These are phyloP conservation scores for Callaeas wilsoni DNA, from an alignment of 2,113 vertebrate species.

Conservation along the genomic window DNA sequence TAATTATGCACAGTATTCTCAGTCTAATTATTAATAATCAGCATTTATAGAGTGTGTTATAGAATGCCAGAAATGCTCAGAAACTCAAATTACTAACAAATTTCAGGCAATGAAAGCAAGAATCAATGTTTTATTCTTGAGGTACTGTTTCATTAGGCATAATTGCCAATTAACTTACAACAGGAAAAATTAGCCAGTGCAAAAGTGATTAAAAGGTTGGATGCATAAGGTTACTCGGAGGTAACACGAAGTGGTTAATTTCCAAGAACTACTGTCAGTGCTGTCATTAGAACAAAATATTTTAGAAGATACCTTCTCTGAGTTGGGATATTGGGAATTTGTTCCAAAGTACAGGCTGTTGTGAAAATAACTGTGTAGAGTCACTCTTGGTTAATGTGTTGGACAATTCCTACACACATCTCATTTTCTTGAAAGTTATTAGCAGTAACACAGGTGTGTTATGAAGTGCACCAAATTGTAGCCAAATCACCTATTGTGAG, in stretches of 20 bases:
- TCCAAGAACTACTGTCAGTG: background rate
- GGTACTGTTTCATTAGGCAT: background rate
- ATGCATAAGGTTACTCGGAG: background rate
- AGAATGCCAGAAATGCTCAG: background rate
- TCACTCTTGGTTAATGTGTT: background rate
- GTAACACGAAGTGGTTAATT: background rate
- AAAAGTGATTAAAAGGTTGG: background rate
- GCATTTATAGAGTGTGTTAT: background rate
- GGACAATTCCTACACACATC: background rate
- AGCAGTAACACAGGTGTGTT: background rate
- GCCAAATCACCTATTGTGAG: background rate
- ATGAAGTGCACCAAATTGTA: background rate
- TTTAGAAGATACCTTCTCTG: background rate
- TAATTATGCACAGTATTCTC: background rate
- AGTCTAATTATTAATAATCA: background rate
- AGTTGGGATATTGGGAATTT: background rate
- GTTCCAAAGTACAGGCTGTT: background rate
- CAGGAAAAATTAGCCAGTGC: background rate
- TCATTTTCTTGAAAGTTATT: background rate
- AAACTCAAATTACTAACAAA: background rate
- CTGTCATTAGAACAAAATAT: background rate
- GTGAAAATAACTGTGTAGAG: background rate
- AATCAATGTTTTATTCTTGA: background rate
- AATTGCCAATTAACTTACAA: constrained; percentile 1
- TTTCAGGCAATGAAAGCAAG: background rate